Base-by-base conservation (phyloP, 2,113 vertebrate species). In the Perca schrenkii region DNA sequence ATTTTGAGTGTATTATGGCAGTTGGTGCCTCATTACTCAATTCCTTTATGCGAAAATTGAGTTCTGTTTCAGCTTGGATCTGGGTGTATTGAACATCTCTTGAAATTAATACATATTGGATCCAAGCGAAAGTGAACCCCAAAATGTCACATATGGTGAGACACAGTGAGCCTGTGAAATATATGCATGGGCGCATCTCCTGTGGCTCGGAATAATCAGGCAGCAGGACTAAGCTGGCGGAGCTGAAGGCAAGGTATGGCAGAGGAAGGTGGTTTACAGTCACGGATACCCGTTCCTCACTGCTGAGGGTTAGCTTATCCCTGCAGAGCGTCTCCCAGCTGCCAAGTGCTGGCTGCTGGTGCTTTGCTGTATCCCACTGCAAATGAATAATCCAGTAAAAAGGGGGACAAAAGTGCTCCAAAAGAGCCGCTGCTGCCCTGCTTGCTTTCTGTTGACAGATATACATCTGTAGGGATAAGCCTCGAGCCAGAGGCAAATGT, bases 381-480 rank as follows among this genome's bases (percentile, higher is more conserved):
- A 89, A 92, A 92, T 93, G 88, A 93, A 92, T 94, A 94, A 94
- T 94, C 93, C 94, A 91, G 93, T 89, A 89, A 88, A 91, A 43
- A 43, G 10, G 72, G 79, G 82, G 79, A 90, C 89, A 90, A 89
- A 93, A 79, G 88, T 91, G 86, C 67, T 82, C 67, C 46, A 77
- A 89, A 88, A 85, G 88, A 86, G 82, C 83, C 77, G 22, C 79
- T 79, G 83, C 77, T 69, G 83, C 66, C 80, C 80, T 65, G 88
- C 88, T 86, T 90, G 88, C 86, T 83, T 89, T 84, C 80, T 86
- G 90, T 88, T 92, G 90, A 93, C 91, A 92, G 93, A 94, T 93
- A 92, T 80, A 89, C 90, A 94, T 94, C 93, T 94, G 88, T 85
- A 88, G 75, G 90, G 89, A 93, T 93, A 92, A 91, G 92, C 87